phyloP scores from a whole-genome alignment of 2,113 vertebrate genomes.

The Pterophyllum scalare region DNA sequence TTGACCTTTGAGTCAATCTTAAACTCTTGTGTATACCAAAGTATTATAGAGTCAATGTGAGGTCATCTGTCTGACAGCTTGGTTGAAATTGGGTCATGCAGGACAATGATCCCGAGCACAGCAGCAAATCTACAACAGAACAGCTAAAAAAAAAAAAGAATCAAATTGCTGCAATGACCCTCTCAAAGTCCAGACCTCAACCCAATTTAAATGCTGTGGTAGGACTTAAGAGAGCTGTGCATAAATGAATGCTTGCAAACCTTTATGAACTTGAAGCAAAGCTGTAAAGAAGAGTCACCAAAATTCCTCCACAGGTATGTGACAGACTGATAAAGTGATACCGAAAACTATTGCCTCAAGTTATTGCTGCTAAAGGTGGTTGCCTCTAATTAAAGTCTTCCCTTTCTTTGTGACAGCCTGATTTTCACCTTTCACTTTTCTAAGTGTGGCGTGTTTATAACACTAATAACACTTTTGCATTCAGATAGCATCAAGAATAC shows the following conservation, averaged over 20 bases:
- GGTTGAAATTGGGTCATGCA: not conserved
- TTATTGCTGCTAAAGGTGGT: not conserved
- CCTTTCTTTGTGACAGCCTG: not conserved
- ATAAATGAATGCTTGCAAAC: not conserved
- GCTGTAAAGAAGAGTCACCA: not conserved
- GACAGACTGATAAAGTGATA: not conserved
- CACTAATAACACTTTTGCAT: not conserved
- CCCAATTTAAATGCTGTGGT: not conserved
- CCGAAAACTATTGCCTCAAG: not conserved
- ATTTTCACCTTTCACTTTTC: not conserved
- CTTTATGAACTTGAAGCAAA: not conserved
- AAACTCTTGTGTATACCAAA: not conserved
- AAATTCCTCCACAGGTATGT: not conserved
- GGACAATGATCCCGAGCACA: not conserved
- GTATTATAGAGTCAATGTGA: not conserved
- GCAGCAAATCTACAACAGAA: not conserved
- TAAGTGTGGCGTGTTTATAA: not conserved
- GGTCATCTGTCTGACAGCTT: not conserved
- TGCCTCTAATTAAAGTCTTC: not conserved
- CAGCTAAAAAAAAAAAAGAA: too few species aligned
- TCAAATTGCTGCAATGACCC: not conserved
- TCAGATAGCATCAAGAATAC: not conserved
- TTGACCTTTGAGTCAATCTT: not conserved
- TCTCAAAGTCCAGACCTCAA: not conserved
- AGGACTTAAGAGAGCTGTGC: not conserved